Percentiles rank a stretch among this genome's conserved stretches.
Evolutionary conservation across 92 coral and sea anemone species (phyloP).

Genomic region (Galaxea fascicularis): DNA sequence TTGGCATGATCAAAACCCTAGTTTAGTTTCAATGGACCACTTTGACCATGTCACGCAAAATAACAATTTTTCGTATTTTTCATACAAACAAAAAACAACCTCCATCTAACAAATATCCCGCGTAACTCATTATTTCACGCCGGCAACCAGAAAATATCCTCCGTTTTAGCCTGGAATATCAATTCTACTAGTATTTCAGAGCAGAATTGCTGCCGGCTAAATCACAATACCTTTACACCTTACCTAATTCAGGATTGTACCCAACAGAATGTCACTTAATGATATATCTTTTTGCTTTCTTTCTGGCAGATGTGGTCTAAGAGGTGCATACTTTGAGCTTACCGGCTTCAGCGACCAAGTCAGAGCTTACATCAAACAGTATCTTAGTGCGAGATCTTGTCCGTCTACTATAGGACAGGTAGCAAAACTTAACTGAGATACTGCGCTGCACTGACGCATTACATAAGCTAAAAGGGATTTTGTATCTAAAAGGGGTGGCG

Average conservation of each 20-base stretch:
- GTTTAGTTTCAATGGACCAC: too few species aligned
- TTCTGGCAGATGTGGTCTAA: slow-evolving; percentile 86
- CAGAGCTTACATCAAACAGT: slow-evolving; percentile 70
- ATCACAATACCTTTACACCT: not conserved
- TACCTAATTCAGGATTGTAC: not conserved
- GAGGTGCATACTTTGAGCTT: slow-evolving; percentile 94
- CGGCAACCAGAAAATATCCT: not conserved
- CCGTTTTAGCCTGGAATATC: not conserved
- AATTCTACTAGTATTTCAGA: too few species aligned
- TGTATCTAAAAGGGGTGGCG: too few species aligned
- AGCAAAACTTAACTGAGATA: not conserved
- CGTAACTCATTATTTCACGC: too few species aligned
- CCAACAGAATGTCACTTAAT: not conserved
- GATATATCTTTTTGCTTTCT: not conserved
- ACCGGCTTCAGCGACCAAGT: slow-evolving; percentile 87
- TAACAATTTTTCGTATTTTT: too few species aligned
- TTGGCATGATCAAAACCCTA: too few species aligned
- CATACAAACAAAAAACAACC: too few species aligned
- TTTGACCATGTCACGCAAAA: too few species aligned
- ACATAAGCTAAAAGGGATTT: too few species aligned
- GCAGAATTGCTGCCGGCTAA: too few species aligned
- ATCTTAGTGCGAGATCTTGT: slow-evolving; percentile 88
- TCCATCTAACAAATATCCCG: too few species aligned
- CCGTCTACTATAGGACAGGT: slow-evolving; percentile 93
- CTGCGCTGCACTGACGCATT: not conserved